These are phyloP conservation scores for Tenebrio molitor DNA, from an alignment of 1,140 invertebrate species.

Conservation along the genomic window DNA sequence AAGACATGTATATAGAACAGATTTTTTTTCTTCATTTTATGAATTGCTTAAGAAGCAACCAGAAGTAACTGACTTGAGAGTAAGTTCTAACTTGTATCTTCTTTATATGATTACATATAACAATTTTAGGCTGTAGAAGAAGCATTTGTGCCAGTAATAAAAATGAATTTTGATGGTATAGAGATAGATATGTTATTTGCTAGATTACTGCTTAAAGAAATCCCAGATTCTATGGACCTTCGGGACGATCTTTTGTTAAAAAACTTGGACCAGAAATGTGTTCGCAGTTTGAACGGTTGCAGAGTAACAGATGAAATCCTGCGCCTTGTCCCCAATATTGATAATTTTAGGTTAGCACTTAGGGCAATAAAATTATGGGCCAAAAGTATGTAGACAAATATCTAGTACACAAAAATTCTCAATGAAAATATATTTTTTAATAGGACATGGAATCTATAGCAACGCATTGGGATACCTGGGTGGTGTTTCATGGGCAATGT, in stretches of 20 bases:
- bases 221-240: slow-evolving; percentile 87
- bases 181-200: slow-evolving; percentile 99
- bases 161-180: slow-evolving; percentile 99
- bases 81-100: too few species aligned
- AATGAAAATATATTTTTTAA: too few species aligned
- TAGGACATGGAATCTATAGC: slow-evolving; percentile 96
- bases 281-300: slow-evolving; percentile 97
- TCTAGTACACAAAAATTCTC: too few species aligned
- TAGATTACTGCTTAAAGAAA: slow-evolving; percentile 91
- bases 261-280: slow-evolving; percentile 97
- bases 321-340: slow-evolving; percentile 93
- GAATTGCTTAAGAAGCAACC: slow-evolving; percentile 89
- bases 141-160: slow-evolving; percentile 99
- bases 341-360: slow-evolving; percentile 94
- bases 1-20: slow-evolving; percentile 91
- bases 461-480: slow-evolving; percentile 98
- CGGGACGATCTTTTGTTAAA: slow-evolving; percentile 93
- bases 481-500: slow-evolving; percentile 99
- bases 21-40: slow-evolving; percentile 97
- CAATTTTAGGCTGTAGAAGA: slow-evolving; percentile 90
- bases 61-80: slow-evolving; percentile 88
- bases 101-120: too few species aligned
- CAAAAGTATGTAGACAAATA: slow-evolving; percentile 82
- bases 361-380: slow-evolving; percentile 99
- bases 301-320: slow-evolving; percentile 99